phyloP scores from a whole-genome alignment of 2,888 invertebrate species.

The Eurois occulta region DNA sequence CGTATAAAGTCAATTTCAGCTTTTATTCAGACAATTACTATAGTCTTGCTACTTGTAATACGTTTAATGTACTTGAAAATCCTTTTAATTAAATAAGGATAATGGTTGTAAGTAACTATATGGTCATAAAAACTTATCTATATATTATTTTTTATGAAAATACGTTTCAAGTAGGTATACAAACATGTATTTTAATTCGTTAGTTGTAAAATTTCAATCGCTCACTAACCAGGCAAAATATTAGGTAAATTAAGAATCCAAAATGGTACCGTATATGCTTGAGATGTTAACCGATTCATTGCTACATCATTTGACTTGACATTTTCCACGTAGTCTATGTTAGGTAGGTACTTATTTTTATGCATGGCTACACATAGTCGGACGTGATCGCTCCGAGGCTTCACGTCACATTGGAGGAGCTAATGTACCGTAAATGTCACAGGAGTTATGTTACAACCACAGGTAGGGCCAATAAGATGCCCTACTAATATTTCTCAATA shows the following conservation, averaged over 20 bases:
- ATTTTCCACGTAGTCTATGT: constrained; percentile 31
- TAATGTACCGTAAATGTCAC: constrained; percentile 61
- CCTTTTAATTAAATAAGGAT: background rate
- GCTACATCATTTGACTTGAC: constrained; percentile 34
- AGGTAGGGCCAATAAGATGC: background rate
- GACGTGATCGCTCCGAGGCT: constrained; percentile 43
- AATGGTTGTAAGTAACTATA: constrained; percentile 11
- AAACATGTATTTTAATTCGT: background rate
- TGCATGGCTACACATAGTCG: constrained; percentile 37
- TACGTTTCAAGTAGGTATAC: background rate
- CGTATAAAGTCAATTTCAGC: constrained; percentile 35
- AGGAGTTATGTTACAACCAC: constrained; percentile 55
- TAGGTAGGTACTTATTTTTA: constrained; percentile 31
- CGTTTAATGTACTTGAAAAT: background rate
- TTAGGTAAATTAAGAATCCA: constrained; percentile 15
- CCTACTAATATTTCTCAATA: background rate
- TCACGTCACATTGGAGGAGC: constrained; percentile 26
- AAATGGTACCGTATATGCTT: constrained; percentile 12
- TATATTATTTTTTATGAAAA: background rate
- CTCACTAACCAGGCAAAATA: constrained; percentile 1
- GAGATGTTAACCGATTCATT: constrained; percentile 42
- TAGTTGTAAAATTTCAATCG: background rate
- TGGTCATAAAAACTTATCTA: constrained; percentile 8
- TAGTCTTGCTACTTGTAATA: constrained; percentile 10
- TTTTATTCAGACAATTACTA: constrained; percentile 15